Evolutionary conservation across 2,797 vertebrate species (phyloP), one percentile per base, ranked within the genome.

Genomic region (Alosa sapidissima): DNA sequence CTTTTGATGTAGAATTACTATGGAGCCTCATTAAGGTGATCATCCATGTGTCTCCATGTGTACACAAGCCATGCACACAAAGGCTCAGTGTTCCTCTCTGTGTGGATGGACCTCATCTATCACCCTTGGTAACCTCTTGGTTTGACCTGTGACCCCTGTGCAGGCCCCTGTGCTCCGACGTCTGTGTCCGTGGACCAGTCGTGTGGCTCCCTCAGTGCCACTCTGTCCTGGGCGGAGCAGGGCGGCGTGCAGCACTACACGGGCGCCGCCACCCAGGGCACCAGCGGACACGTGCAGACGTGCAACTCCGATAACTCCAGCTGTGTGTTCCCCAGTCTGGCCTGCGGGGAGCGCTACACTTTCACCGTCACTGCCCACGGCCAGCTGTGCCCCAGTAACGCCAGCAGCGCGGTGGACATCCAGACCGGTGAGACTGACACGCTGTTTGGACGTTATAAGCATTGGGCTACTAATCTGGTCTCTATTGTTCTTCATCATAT

Each of bases 91-190:
- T 55, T 55, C 13, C 52, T 54, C 11, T 54, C 13, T 13, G 52
- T 54, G 28, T 28, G 28, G 28, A 14, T 54, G 52, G 13, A 19
- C 54, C 14, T 55, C 55, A 21, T 16, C 55, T 21, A 5, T 58
- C 55, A 21, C 55, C 16, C 6, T 68, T 28, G 24, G 9, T 21
- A 33, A 68, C n/a, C 62, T 3, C 28, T 28, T 28, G 28, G 28
- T 28, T 33, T 68, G 62, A 28, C 24, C 24, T 33, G 2, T 68
- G 62, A n/a, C 60, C 21, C 0, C 33, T 78, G 51, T 33, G 1
- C 36, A 95, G 95, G 92, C 60, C 93, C 94, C 8, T 95, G 95
- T 68, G 82, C 90, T 13, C 93, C 93, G 55, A 86, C 81, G 58
- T 62, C 0, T 5, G 89, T 93, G 21, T 87, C 65, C 0, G 89